These are phyloP conservation scores for Campaea margaritaria DNA, from an alignment of 2,888 invertebrate species.

Conservation along the genomic window DNA sequence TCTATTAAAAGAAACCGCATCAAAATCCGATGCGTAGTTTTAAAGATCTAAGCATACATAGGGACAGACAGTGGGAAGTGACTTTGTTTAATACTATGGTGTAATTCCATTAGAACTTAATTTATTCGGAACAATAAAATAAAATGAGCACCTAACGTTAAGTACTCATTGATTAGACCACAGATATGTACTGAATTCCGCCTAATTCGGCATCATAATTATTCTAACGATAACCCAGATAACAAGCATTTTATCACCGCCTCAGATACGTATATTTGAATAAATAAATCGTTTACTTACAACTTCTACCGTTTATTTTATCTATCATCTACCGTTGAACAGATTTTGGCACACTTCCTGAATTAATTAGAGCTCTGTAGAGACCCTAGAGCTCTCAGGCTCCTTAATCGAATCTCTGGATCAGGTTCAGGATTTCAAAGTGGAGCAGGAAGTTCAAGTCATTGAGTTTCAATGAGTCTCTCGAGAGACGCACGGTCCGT, in stretches of 20 bases:
- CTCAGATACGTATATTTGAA: slow-evolving; percentile 4
- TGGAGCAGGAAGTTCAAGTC: slow-evolving; percentile 16
- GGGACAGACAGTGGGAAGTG: no score
- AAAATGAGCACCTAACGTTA: no score
- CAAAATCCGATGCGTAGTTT: no score
- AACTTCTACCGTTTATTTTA: slow-evolving; percentile 6
- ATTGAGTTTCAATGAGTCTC: background rate
- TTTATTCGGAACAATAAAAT: no score
- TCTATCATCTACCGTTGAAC: slow-evolving; percentile 11
- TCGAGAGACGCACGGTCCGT: no score
- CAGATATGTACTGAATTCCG: background rate
- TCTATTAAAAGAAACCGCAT: no score
- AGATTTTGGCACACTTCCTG: slow-evolving; percentile 20
- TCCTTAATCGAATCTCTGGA: slow-evolving; percentile 23
- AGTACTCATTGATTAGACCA: no score
- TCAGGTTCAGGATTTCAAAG: slow-evolving; percentile 26
- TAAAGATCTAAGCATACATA: no score
- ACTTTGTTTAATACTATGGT: no score
- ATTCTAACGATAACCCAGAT: slow-evolving; percentile 1
- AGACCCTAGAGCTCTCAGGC: background rate
- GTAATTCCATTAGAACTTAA: no score
- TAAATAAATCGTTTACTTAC: slow-evolving; percentile 7
- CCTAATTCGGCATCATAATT: background rate
- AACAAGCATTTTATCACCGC: background rate
- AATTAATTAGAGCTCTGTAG: slow-evolving; percentile 14